Conservation (phyloP, 1,140 invertebrate genomes). For the Maconellicoccus hirsutus region DNA sequence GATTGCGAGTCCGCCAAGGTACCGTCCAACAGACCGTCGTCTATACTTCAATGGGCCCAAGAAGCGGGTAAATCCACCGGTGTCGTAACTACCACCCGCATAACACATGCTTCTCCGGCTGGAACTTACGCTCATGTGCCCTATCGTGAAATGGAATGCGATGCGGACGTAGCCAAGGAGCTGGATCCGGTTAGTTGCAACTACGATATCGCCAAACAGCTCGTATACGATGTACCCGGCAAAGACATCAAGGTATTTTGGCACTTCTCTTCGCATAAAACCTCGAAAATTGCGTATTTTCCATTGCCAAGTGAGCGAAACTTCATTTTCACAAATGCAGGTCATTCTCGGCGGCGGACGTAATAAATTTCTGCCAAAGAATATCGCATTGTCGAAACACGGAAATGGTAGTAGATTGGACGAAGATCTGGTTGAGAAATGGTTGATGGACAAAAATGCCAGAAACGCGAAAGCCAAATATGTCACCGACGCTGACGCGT, state of each 20-base stretch:
- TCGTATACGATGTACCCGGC: conserved; percentile 46
- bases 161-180: conserved; percentile 37
- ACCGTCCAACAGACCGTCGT: conserved; percentile 32
- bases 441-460: conserved; percentile 39
- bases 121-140: conserved; percentile 56
- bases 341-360: conserved; percentile 24
- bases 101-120: conserved; percentile 71
- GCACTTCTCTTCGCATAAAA: too few relatives aligned
- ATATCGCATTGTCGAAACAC: background rate
- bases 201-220: conserved; percentile 46
- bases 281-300: too few relatives aligned
- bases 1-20: conserved; percentile 46
- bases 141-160: conserved; percentile 56
- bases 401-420: conserved; percentile 39
- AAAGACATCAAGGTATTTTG: conserved; percentile 50
- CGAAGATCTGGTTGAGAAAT: conserved; percentile 43
- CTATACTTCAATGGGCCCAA: conserved; percentile 48
- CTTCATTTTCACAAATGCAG: too few relatives aligned
- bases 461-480: conserved; percentile 34
- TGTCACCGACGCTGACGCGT: conserved; percentile 39
- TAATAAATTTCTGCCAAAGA: background rate
- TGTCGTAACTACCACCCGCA: conserved; percentile 60
- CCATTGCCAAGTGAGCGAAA: too few relatives aligned
- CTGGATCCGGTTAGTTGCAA: conserved; percentile 32
- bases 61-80: conserved; percentile 59